A percentile compares a stretch with the other conserved stretches of the same genome.
These are phyloP conservation scores for Toxotes jaculatrix DNA, from an alignment of 2,113 vertebrate genomes.

Conservation along the genomic window DNA sequence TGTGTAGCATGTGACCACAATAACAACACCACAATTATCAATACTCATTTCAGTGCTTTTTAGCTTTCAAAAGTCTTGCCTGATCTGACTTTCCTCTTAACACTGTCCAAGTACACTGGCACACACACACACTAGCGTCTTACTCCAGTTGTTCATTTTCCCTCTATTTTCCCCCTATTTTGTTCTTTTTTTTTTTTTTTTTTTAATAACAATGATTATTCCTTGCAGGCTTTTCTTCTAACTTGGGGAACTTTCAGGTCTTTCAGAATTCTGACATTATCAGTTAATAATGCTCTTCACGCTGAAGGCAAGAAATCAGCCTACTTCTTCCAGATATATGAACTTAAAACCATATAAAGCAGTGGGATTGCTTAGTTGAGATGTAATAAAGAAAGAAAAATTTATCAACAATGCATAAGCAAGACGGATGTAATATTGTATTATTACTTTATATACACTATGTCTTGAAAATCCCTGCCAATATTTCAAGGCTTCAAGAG, in stretches of 20 bases:
- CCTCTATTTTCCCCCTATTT: not conserved
- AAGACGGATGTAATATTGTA: not conserved
- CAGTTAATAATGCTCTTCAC: not conserved
- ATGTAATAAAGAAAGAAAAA: not conserved
- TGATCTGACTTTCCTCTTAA: not conserved
- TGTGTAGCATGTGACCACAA: not conserved
- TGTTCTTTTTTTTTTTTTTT: conserved; percentile 22
- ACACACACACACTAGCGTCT: conserved; percentile 3
- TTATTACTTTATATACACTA: not conserved
- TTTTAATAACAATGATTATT: conserved; percentile 12
- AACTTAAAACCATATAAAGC: not conserved
- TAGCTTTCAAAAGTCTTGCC: not conserved
- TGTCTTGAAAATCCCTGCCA: not conserved
- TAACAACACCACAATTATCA: not conserved
- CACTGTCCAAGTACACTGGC: not conserved
- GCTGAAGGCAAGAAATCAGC: not conserved
- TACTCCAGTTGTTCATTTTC: conserved; percentile 9
- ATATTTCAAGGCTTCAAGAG: not conserved
- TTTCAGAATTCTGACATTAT: conserved; percentile 5
- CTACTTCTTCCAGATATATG: not conserved
- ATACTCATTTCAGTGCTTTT: not conserved
- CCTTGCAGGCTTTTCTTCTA: conserved; percentile 5
- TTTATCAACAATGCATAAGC: not conserved
- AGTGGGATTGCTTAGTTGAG: not conserved
- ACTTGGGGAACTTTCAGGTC: not conserved